phyloP scores from a whole-genome alignment of 64 coral and sea anemone genomes.

The Montipora capricornis region DNA sequence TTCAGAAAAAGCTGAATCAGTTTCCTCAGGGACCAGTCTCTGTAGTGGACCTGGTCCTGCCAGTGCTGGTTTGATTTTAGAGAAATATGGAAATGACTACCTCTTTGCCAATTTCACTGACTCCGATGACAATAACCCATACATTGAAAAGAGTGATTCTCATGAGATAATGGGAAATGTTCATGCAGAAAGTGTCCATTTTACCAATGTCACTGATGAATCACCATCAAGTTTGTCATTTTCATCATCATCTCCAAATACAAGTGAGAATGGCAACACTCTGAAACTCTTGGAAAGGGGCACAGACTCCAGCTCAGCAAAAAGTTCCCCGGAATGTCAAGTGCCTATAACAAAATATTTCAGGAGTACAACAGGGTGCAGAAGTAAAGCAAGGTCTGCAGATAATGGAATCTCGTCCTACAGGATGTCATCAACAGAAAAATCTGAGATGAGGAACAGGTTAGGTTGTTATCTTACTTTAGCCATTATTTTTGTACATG shows the following conservation, averaged over 20 bases:
- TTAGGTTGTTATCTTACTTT: background rate
- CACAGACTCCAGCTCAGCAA: constrained; percentile 29
- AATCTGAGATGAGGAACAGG: background rate
- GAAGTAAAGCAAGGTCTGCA: constrained; percentile 27
- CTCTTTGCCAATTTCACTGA: constrained; percentile 62
- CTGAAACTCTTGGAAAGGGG: constrained; percentile 41
- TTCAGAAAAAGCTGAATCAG: constrained; percentile 42
- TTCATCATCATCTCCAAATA: constrained; percentile 38
- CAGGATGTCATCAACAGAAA: constrained; percentile 1
- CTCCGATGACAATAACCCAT: constrained; percentile 8
- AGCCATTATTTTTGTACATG: too few species aligned
- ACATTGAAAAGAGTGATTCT: background rate
- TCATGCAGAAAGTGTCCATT: background rate
- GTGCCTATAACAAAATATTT: constrained; percentile 89
- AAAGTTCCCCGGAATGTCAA: constrained; percentile 79
- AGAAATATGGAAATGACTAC: constrained; percentile 66
- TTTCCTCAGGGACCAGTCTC: constrained; percentile 71
- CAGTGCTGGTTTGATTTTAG: constrained; percentile 17
- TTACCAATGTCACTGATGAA: background rate
- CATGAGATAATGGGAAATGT: background rate
- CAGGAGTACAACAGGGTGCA: constrained; percentile 27
- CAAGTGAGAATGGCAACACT: constrained; percentile 68
- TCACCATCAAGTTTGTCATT: background rate
- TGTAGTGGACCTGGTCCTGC: constrained; percentile 71
- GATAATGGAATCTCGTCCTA: background rate